Evolutionary conservation across 2,888 invertebrate genomes (phyloP).

Genomic region (Ecdyonurus torrentis): DNA sequence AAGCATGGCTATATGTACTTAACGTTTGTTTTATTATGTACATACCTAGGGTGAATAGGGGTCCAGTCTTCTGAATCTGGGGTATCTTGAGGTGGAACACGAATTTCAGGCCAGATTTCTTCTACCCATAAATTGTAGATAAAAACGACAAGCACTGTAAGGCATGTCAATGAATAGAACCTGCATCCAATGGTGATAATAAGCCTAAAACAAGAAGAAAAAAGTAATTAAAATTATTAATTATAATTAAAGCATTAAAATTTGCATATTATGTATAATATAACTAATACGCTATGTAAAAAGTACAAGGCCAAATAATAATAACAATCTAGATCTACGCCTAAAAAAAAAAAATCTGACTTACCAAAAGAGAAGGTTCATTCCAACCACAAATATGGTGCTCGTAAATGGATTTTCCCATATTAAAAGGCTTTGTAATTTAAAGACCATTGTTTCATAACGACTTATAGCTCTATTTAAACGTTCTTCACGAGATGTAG

Average conservation of each 20-base stretch:
- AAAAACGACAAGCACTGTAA: slow-evolving; percentile 20
- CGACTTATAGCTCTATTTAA: slow-evolving; percentile 10
- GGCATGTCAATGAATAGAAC: slow-evolving; percentile 28
- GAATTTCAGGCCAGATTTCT: slow-evolving; percentile 15
- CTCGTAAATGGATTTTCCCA: slow-evolving; percentile 27
- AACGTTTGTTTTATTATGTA: too few relatives aligned
- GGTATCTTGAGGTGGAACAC: not conserved
- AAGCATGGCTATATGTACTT: too few relatives aligned
- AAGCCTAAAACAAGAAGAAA: slow-evolving; percentile 20
- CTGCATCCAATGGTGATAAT: slow-evolving; percentile 24
- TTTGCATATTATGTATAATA: slow-evolving; percentile 5
- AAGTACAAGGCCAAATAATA: slow-evolving; percentile 2
- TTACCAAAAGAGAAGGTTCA: slow-evolving; percentile 28
- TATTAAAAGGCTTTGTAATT: slow-evolving; percentile 19
- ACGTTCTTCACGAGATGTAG: slow-evolving; percentile 8
- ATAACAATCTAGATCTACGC: not conserved
- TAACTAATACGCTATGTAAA: slow-evolving; percentile 3
- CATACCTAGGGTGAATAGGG: not conserved
- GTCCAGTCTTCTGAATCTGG: not conserved
- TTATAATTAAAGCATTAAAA: not conserved
- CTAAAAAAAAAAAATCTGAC: slow-evolving; percentile 13
- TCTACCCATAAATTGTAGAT: slow-evolving; percentile 21
- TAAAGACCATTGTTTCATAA: slow-evolving; percentile 16
- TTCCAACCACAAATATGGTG: slow-evolving; percentile 20
- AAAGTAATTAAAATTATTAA: not conserved